A percentile compares a stretch with the other conserved stretches of the same genome.
These are phyloP conservation scores for Leptosomus discolor DNA, from an alignment of 2,113 vertebrate species.

Conservation along the genomic window DNA sequence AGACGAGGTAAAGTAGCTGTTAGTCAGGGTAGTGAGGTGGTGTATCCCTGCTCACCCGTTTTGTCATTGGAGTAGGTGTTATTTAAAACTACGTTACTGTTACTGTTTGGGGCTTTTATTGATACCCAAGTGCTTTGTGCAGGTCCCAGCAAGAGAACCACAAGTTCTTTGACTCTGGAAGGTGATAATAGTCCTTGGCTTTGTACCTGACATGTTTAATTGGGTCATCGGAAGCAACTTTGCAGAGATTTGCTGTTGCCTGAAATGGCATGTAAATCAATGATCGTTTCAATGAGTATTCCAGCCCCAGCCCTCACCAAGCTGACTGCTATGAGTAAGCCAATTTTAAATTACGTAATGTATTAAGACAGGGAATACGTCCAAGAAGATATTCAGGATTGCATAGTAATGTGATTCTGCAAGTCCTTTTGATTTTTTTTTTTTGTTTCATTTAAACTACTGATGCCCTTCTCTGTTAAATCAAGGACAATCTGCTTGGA, in stretches of 20 bases:
- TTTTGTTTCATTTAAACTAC: not conserved
- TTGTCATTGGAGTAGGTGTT: not conserved
- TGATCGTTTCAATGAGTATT: not conserved
- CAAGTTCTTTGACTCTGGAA: not conserved
- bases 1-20: conserved; percentile 77
- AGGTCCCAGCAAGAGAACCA: not conserved
- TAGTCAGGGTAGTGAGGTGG: fast-evolving
- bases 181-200: not conserved
- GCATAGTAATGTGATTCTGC: not conserved
- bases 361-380: not conserved
- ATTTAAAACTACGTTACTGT: not conserved
- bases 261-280: not conserved
- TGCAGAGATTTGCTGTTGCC: not conserved
- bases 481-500: not conserved
- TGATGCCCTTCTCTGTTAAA: not conserved
- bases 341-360: not conserved
- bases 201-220: not conserved
- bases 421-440: not conserved
- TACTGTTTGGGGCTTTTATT: not conserved
- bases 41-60: not conserved
- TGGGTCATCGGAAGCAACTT: not conserved
- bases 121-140: not conserved
- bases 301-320: not conserved
- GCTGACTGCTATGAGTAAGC: not conserved
- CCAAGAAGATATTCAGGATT: not conserved